Percentiles rank a stretch among this genome's conserved stretches.
phyloP scores from a whole-genome alignment of 1,140 invertebrate species.

The Pogonomyrmex californicus region DNA sequence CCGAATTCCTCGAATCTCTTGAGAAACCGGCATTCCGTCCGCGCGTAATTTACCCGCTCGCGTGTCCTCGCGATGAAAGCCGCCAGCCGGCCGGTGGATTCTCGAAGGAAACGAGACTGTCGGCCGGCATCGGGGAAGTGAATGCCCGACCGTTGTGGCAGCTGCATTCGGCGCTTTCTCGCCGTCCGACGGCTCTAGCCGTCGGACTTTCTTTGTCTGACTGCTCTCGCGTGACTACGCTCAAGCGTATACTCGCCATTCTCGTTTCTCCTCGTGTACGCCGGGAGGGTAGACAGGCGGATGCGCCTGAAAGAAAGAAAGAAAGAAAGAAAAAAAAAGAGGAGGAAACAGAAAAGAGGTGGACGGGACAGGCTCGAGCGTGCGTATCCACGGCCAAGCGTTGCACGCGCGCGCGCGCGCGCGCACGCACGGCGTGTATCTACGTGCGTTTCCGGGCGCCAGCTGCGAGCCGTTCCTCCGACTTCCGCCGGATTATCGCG shows the following conservation, averaged over 20 bases:
- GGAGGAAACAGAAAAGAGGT: conserved; percentile 41
- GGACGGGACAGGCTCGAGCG: conserved; percentile 33
- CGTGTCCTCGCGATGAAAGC: conserved; percentile 30
- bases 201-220: conserved; percentile 73
- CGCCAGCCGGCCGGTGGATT: conserved; percentile 21
- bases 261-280: conserved; percentile 47
- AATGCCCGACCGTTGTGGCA: conserved; percentile 69
- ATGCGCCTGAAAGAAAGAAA: conserved; percentile 26
- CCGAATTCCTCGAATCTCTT: background rate
- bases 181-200: conserved; percentile 45
- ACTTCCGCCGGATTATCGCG: conserved; percentile 82
- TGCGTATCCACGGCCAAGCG: conserved; percentile 33
- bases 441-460: conserved; percentile 80
- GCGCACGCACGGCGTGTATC: conserved; percentile 68
- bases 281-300: background rate
- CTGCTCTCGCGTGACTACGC: conserved; percentile 70
- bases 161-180: conserved; percentile 71
- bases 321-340: conserved; percentile 45
- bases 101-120: conserved; percentile 47
- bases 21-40: background rate
- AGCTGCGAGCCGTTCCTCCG: conserved; percentile 78
- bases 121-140: conserved; percentile 31
- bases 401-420: conserved; percentile 51
- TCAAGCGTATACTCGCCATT: conserved; percentile 48
- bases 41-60: conserved; percentile 32